These are phyloP conservation scores for Matsumurasca onukii DNA, from an alignment of 1,140 invertebrate species.

Conservation along the genomic window DNA sequence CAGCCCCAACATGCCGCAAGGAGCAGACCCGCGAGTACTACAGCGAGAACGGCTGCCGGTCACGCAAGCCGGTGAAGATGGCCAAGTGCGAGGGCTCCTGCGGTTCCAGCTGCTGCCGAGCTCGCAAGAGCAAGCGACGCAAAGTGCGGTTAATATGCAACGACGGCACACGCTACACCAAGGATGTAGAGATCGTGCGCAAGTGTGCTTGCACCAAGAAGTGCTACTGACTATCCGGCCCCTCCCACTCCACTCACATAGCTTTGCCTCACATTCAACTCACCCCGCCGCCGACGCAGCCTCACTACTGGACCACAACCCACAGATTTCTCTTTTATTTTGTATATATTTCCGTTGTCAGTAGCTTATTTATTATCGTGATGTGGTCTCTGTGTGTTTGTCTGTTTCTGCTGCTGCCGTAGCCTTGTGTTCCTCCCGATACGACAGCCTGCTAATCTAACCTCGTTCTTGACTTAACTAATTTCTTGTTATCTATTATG, in stretches of 20 bases:
- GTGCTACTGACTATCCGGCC: slow-evolving; percentile 62
- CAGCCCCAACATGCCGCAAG: slow-evolving; percentile 79
- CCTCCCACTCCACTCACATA: slow-evolving; percentile 38
- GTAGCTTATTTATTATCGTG: slow-evolving; percentile 42
- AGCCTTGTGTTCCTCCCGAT: slow-evolving; percentile 15
- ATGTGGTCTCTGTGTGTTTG: slow-evolving; percentile 51
- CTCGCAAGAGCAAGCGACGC: slow-evolving; percentile 86
- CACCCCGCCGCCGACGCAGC: slow-evolving; percentile 7
- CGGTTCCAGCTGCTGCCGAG: slow-evolving; percentile 78
- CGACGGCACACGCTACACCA: slow-evolving; percentile 89
- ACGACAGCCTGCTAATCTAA: slow-evolving; percentile 32
- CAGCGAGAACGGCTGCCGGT: slow-evolving; percentile 85
- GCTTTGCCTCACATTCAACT: slow-evolving; percentile 36
- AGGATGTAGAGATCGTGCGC: slow-evolving; percentile 93
- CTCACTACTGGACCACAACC: slow-evolving; percentile 29
- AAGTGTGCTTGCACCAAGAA: slow-evolving; percentile 89
- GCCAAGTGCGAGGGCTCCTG: slow-evolving; percentile 78
- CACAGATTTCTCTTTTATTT: slow-evolving; percentile 39
- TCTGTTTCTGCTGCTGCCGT: slow-evolving; percentile 32
- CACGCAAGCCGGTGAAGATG: slow-evolving; percentile 83
- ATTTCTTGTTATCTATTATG: not conserved
- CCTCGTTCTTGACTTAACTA: slow-evolving; percentile 5
- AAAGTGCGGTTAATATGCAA: slow-evolving; percentile 92
- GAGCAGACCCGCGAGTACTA: slow-evolving; percentile 88
- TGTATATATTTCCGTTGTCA: slow-evolving; percentile 43